Evolutionary conservation across 2,888 invertebrate genomes (phyloP), one percentile per base, ranked within the genome.

Genomic region (Drosophila percnosoma): DNA sequence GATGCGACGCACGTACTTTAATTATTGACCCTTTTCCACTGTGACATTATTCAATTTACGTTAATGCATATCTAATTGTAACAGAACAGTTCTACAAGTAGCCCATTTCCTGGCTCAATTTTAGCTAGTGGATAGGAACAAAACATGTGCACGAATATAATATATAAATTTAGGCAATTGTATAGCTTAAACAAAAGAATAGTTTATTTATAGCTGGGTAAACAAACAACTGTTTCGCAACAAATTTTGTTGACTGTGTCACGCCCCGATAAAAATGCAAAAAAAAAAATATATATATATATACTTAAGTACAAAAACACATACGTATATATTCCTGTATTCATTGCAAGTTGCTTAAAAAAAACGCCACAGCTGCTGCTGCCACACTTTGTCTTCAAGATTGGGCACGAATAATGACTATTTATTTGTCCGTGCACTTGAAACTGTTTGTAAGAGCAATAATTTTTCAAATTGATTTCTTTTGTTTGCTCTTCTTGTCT

Each of bases 41-140:
- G 36, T 24, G 49, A 27, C 68, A 84, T 85, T 84, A 85, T 79
- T 87, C 72, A 81, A 85, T 85, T 80, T 73, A 72, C 70, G 69
- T 68, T 68, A 70, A 55, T 36, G 34, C 13, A 24, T 21, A 21
- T 53, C 0, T n/a, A 27, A 18, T 38, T 36, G 27, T 15, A 18
- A 40, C 13, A 49, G 52, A 69, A 79, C 76, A 18, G 49, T 61
- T 63, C 10, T 8, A 34, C 51, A 57, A 29, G 31, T 48, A 48
- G 10, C 11, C 24, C 31, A 66, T 62, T 83, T 83, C 81, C 78
- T 81, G 81, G 58, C 52, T 55, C 34, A 49, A 51, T 49, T 78
- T 64, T 21, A 0, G 45, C 27, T 1, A 29, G 7, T 21, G 24
- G 2, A 5, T 21, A 24, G 11, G 24, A 11, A 63, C 34, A 61